Evolutionary conservation across 2,888 invertebrate species (phyloP).

Genomic region (Thyatira batis): DNA sequence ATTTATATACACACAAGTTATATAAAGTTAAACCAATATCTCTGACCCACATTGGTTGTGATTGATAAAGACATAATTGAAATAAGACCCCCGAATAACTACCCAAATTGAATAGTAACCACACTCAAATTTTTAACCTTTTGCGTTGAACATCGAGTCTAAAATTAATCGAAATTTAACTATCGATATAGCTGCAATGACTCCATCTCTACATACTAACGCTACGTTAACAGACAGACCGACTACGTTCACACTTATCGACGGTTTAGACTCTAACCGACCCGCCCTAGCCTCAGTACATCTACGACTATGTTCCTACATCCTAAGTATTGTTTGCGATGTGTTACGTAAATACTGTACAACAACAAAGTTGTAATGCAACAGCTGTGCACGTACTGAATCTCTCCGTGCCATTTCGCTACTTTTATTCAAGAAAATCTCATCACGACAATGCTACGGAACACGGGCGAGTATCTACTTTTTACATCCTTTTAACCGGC

Average conservation of each 20-base stretch:
- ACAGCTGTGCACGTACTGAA: constrained; percentile 54
- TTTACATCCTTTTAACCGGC: constrained; percentile 22
- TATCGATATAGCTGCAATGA: background rate
- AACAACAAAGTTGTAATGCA: constrained; percentile 49
- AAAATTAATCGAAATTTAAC: background rate
- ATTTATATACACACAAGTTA: too few relatives aligned
- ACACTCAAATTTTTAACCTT: too few relatives aligned
- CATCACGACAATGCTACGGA: constrained; percentile 43
- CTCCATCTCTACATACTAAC: background rate
- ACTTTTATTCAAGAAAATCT: constrained; percentile 48
- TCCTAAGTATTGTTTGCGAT: constrained; percentile 38
- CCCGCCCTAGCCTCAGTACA: background rate
- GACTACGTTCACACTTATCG: background rate
- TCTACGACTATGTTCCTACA: constrained; percentile 6
- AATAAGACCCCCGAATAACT: too few relatives aligned
- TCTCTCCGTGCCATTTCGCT: constrained; percentile 56
- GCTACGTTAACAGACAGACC: background rate
- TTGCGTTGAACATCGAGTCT: too few relatives aligned
- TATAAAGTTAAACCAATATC: background rate
- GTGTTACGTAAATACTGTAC: constrained; percentile 42
- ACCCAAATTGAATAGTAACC: too few relatives aligned
- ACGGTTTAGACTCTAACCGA: background rate
- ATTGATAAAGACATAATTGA: too few relatives aligned
- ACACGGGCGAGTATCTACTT: constrained; percentile 51
- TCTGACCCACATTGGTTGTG: background rate